A percentile compares a stretch with the other conserved stretches of the same genome.
These are phyloP conservation scores for Octodonta nipae DNA, from an alignment of 2,888 invertebrate genomes.

Conservation along the genomic window DNA sequence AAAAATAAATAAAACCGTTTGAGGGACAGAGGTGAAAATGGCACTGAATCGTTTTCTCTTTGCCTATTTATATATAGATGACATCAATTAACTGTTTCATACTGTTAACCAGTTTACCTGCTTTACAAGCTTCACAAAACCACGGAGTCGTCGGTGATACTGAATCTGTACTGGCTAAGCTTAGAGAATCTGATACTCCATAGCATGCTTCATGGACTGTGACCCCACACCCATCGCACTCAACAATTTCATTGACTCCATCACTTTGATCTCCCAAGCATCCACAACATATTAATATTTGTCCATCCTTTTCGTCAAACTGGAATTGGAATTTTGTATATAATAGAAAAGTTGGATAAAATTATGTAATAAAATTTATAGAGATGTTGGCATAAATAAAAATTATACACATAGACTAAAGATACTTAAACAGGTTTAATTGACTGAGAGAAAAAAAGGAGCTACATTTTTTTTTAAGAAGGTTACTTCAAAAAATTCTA, in stretches of 20 bases:
- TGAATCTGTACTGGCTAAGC: slow-evolving; percentile 84
- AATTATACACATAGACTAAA: too few species aligned
- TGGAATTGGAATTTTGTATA: too few species aligned
- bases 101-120: slow-evolving; percentile 27
- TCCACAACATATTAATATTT: slow-evolving; percentile 77
- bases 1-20: too few species aligned
- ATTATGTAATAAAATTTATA: too few species aligned
- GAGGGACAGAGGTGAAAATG: too few species aligned
- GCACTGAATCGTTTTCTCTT: too few species aligned
- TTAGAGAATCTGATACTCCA: slow-evolving; percentile 82
- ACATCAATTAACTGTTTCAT: neutral
- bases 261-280: slow-evolving; percentile 88
- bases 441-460: too few species aligned
- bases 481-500: too few species aligned
- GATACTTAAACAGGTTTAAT: too few species aligned
- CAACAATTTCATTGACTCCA: slow-evolving; percentile 89
- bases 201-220: slow-evolving; percentile 96
- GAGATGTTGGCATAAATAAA: too few species aligned
- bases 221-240: slow-evolving; percentile 92
- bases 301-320: slow-evolving; percentile 35
- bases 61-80: neutral
- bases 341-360: too few species aligned
- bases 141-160: slow-evolving; percentile 94
- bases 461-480: too few species aligned
- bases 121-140: slow-evolving; percentile 98